A percentile compares a stretch with the other conserved stretches of the same genome.
These are phyloP conservation scores for Diabrotica balteata DNA, from an alignment of 2,888 invertebrate species.

Conservation along the genomic window DNA sequence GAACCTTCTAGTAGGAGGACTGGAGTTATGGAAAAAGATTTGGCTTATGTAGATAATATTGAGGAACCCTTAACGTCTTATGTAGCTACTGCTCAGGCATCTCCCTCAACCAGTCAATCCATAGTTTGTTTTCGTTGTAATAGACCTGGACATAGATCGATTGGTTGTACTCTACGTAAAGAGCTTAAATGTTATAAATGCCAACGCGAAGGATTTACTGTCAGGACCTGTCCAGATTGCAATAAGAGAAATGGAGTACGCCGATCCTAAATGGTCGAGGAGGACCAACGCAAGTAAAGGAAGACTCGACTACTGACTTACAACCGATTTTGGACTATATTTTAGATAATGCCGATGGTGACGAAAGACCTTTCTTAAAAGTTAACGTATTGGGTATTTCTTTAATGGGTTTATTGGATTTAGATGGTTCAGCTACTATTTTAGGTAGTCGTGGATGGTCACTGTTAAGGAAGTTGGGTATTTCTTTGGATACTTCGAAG, in stretches of 20 bases:
- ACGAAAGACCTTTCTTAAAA: not conserved
- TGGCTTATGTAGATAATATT: not conserved
- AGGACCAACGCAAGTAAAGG: not conserved
- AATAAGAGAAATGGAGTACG: not conserved
- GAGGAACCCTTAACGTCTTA: too few relatives aligned
- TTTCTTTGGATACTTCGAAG: not conserved
- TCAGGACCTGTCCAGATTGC: too few relatives aligned
- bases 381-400: slow-evolving; percentile 17
- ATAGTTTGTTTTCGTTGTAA: not conserved
- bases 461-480: not conserved
- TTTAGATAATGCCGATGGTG: not conserved
- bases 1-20: slow-evolving; percentile 2
- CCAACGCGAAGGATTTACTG: too few relatives aligned
- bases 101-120: too few relatives aligned
- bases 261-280: slow-evolving; percentile 12
- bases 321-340: not conserved
- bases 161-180: too few relatives aligned
- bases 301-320: not conserved
- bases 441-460: not conserved
- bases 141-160: too few relatives aligned
- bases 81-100: too few relatives aligned
- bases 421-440: not conserved
- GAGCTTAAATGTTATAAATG: too few relatives aligned
- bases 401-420: too few relatives aligned
- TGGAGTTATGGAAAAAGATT: not conserved